phyloP scores from a whole-genome alignment of 30 jellyfish, hydroid and myxozoan genomes.

The Hydractinia symbiolongicarpus region DNA sequence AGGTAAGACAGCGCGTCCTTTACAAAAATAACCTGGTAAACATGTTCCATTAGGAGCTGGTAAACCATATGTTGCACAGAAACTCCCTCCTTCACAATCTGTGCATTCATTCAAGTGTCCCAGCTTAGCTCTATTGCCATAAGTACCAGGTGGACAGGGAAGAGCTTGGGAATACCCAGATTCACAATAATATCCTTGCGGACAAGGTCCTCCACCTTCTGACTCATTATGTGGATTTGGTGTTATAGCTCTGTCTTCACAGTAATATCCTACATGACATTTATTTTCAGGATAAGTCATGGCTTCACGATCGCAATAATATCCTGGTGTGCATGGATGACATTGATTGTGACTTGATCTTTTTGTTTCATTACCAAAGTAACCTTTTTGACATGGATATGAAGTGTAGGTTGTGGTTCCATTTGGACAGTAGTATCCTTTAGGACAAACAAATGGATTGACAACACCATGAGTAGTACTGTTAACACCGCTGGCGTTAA shows the following conservation, averaged over 20 bases:
- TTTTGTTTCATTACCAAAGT: conserved; percentile 69
- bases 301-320: conserved; percentile 79
- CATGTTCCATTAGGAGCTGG: conserved; percentile 81
- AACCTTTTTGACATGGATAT: conserved; percentile 84
- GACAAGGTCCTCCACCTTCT: conserved; percentile 97
- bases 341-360: conserved; percentile 86
- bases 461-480: conserved; percentile 78
- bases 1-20: conserved; percentile 55
- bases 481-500: conserved; percentile 69
- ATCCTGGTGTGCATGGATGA: conserved; percentile 96
- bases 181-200: conserved; percentile 79
- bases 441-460: conserved; percentile 69
- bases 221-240: conserved; percentile 65
- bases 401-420: conserved; percentile 69
- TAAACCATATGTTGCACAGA: conserved; percentile 74
- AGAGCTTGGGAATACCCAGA: conserved; percentile 64
- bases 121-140: conserved; percentile 57
- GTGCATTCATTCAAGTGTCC: conserved; percentile 60
- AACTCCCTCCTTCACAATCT: conserved; percentile 88
- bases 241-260: conserved; percentile 72
- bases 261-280: conserved; percentile 85
- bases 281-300: conserved; percentile 68
- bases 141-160: conserved; percentile 93
- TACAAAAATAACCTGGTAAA: conserved; percentile 81
- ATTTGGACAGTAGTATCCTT: conserved; percentile 87